phyloP scores from a whole-genome alignment of 2,888 invertebrate genomes.

The Schizotus pectinicornis region DNA sequence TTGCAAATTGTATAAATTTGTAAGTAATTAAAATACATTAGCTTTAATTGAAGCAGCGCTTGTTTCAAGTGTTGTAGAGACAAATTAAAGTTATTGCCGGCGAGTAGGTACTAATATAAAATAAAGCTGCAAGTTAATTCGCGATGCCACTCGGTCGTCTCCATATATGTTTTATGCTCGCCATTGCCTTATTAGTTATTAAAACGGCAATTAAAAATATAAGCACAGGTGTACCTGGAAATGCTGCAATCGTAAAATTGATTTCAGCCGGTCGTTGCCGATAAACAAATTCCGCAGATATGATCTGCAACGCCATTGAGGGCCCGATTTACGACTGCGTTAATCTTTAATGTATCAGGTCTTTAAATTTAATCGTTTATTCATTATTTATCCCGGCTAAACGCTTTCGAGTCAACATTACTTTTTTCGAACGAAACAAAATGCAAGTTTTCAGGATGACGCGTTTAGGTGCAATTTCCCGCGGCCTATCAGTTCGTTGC shows the following conservation, averaged over 20 bases:
- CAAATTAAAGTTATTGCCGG: conserved; percentile 36
- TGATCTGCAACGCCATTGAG: conserved; percentile 51
- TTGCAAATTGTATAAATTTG: conserved; percentile 56
- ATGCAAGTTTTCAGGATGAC: conserved; percentile 6
- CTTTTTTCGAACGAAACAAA: conserved; percentile 4
- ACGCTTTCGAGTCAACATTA: conserved; percentile 24
- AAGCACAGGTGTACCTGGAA: conserved; percentile 51
- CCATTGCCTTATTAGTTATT: conserved; percentile 43
- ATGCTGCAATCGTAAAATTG: conserved; percentile 52
- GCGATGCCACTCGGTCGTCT: neutral
- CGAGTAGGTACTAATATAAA: conserved; percentile 36
- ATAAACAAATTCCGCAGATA: conserved; percentile 55
- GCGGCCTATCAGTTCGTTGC: neutral
- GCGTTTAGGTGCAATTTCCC: neutral
- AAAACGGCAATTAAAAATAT: conserved; percentile 53
- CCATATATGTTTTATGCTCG: conserved; percentile 18
- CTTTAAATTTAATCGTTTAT: conserved; percentile 55
- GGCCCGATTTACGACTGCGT: conserved; percentile 53
- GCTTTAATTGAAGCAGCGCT: conserved; percentile 42
- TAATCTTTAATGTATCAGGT: conserved; percentile 54
- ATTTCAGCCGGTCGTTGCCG: conserved; percentile 51
- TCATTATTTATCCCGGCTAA: conserved; percentile 45
- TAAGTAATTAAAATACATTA: conserved; percentile 55
- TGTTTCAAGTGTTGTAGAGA: conserved; percentile 34
- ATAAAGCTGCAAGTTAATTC: neutral